Evolutionary conservation across 2,797 vertebrate genomes (phyloP), one percentile per base, ranked within the genome.

Genomic region (Buceros bicornis): DNA sequence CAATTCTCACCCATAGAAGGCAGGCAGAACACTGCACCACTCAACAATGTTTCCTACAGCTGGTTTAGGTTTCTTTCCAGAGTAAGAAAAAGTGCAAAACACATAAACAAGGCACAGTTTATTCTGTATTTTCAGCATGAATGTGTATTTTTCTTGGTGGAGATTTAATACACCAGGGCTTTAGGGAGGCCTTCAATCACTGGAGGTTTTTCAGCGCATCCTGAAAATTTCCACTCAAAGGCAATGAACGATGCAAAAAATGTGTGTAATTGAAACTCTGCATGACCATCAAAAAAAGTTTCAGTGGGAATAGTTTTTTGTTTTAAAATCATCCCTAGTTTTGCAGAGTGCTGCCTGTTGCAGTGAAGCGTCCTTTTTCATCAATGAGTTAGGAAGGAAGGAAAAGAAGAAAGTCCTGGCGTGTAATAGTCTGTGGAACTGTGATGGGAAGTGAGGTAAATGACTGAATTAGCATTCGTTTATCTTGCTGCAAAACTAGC

Each of bases 1-100:
- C 47, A 57, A 35, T 90, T 90, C 88, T 77, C 33, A 84, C 37
- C 56, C 85, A 70, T 35, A 82, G 67, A 83, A 96, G 65, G 73
- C 62, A 25, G 69, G 65, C 69, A 76, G 82, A 80, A 65, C 14
- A 87, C 61, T 0, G 9, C 57, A 78, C 67, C 6, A 0, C 67
- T 60, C 45, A 35, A n/a, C 71, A 71, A 8, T 56, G 66, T 82
- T 94, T 92, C 83, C 81, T 72, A 66, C 22, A 82, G 60, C 65
- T 82, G 62, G 58, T 56, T 93, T 66, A 54, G 31, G 54, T 69
- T 91, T 56, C 77, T 84, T 84, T 79, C 48, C 83, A 26, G n/a
- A 65, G 48, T 19, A 69, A 35, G 47, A 53, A 91, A 62, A 82
- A 58, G 21, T 45, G 84, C 70, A 87, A 87, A 95, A 92, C 29